Conservation (phyloP, 2,888 invertebrate genomes). For the Andrena minutula region DNA sequence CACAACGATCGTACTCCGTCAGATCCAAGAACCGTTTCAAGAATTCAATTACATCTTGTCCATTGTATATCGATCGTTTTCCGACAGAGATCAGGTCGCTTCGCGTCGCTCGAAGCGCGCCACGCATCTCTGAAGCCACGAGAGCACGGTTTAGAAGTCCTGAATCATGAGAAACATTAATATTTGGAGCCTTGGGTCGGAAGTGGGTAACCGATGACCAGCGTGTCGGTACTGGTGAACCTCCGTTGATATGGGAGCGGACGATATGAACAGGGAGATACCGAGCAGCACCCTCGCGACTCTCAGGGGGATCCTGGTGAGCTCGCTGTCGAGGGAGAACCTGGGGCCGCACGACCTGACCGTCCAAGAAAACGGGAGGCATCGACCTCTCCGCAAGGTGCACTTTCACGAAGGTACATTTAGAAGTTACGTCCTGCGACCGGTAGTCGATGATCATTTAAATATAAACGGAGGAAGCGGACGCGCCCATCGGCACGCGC, state of each 20-base stretch:
- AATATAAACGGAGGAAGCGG: constrained; percentile 67
- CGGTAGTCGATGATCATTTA: constrained; percentile 54
- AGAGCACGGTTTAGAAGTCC: neutral
- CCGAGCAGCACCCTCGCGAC: constrained; percentile 86
- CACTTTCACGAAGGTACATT: constrained; percentile 78
- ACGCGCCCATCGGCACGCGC: constrained; percentile 36
- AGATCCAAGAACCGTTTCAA: too few species aligned
- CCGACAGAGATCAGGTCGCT: constrained; percentile 52
- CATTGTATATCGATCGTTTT: neutral
- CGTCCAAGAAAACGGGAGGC: constrained; percentile 77
- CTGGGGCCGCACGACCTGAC: constrained; percentile 85
- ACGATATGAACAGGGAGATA: constrained; percentile 83
- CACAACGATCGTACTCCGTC: neutral
- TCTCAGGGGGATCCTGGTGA: constrained; percentile 86
- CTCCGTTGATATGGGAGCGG: constrained; percentile 67
- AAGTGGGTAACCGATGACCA: neutral
- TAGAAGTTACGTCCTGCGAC: constrained; percentile 2
- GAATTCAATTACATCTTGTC: neutral
- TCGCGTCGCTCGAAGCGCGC: constrained; percentile 49
- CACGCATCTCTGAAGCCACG: constrained; percentile 34
- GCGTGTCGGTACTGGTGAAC: constrained; percentile 30
- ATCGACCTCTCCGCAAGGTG: constrained; percentile 79
- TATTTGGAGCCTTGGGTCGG: neutral
- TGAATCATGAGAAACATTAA: neutral
- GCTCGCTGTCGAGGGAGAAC: constrained; percentile 87